These are phyloP conservation scores for Samia ricini DNA, from an alignment of 1,140 invertebrate species.

Conservation along the genomic window DNA sequence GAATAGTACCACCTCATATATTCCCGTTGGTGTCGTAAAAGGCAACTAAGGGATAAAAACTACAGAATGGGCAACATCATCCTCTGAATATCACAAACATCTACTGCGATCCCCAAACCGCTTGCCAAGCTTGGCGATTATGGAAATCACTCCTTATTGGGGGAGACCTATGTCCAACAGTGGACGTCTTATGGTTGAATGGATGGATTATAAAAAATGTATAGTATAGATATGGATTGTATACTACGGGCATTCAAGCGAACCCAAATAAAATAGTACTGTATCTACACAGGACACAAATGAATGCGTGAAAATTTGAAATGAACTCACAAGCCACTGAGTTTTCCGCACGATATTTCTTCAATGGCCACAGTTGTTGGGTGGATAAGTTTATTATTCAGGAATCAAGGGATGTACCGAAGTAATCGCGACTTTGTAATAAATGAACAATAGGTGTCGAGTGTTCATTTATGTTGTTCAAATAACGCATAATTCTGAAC, in stretches of 20 bases:
- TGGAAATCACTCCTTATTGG: no score
- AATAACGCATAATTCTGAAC: no score
- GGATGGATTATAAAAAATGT: no score
- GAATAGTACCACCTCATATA: no score
- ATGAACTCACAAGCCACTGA: conserved; percentile 2
- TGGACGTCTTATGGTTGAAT: no score
- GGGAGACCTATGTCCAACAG: no score
- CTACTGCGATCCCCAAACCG: no score
- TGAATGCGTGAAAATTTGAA: conserved; percentile 5
- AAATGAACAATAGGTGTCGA: not conserved
- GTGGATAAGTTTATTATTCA: conserved; percentile 10
- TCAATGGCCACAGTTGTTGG: conserved; percentile 3
- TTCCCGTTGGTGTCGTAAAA: no score
- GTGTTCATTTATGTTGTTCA: not conserved
- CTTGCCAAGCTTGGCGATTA: no score
- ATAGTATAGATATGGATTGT: not conserved
- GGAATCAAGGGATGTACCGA: not conserved
- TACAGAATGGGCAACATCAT: no score
- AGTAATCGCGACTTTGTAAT: not conserved
- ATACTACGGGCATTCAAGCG: not conserved
- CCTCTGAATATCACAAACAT: no score
- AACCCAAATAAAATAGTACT: not conserved
- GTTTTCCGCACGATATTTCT: conserved; percentile 14
- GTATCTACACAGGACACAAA: not conserved
- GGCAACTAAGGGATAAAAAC: no score